Conservation (phyloP, 2,888 invertebrate species). For the Neria commutata region DNA sequence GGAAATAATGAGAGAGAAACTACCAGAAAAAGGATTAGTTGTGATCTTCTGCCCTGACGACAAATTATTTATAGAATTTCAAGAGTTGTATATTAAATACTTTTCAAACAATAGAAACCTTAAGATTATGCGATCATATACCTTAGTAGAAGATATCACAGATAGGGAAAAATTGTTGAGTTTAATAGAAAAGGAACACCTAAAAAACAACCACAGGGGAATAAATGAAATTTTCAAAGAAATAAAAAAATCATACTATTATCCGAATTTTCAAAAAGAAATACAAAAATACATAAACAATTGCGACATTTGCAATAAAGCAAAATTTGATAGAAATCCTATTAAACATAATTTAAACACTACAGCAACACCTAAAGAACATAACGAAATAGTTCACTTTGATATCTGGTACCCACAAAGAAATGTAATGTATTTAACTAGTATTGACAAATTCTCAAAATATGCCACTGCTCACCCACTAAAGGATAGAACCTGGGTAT, state of each 20-base stretch:
- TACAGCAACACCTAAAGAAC: constrained; percentile 1
- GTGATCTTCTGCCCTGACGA: not conserved
- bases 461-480: not conserved
- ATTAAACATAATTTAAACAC: not conserved
- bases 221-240: constrained; percentile 6
- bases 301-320: not conserved
- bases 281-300: not conserved
- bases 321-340: not conserved
- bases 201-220: constrained; percentile 12
- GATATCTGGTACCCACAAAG: constrained; percentile 7
- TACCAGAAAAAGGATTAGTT: not conserved
- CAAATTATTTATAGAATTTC: not conserved
- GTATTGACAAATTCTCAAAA: not conserved
- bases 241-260: not conserved
- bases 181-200: constrained; percentile 12
- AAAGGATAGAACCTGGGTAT: too few relatives aligned
- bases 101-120: not conserved
- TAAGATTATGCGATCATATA: not conserved
- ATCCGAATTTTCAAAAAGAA: not conserved
- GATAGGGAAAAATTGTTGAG: not conserved
- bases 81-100: not conserved
- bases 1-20: not conserved
- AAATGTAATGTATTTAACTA: not conserved
- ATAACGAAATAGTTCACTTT: constrained; percentile 10
- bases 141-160: not conserved